Evolutionary conservation across 2,888 invertebrate genomes (phyloP), one percentile per base, ranked within the genome.

Genomic region (Anthoptus insignis): DNA sequence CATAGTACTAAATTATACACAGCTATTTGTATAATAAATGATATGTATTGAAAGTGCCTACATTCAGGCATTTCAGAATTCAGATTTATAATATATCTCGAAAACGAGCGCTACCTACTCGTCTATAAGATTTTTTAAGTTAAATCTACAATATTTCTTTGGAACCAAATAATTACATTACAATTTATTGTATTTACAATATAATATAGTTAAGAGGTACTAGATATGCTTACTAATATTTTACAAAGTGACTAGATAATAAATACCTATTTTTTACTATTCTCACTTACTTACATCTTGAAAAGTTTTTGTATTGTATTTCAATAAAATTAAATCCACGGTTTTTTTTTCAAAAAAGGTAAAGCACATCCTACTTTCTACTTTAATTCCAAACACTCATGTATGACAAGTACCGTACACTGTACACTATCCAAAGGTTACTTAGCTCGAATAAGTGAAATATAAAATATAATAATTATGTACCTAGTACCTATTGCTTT

Each of bases 31-130:
- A 49, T 49, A 65, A 27, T 59, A 59, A 19, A 50, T 61, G 65
- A 65, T 65, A 65, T 65, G 65, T 65, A 24, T 52, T 45, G 54
- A 65, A 54, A 54, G 47, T 54, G 59, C 49, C 21, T 24, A 13
- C 9, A 11, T 49, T 34, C 11, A 29, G 45, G 45, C 45, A 24
- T 49, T 49, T 49, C 42, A 42, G 16, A 42, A 42, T 42, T 42
- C 19, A 19, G 42, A 19, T 42, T 9, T 11, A 19, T 42, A 21
- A 3, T 42, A 42, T 9, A 42, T 19, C 42, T 4, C 42, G 42
- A 42, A 42, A 19, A 42, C 42, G 42, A 42, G 42, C 11, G 9
- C 42, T 42, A 42, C 19, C 42, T 42, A 42, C 19, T 42, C 4
- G 2, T 16, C 42, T 42, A 42, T 19, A 19, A 19, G 16, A 9